Percentiles rank a stretch among this genome's conserved stretches.
Evolutionary conservation across 2,888 invertebrate genomes (phyloP).

Genomic region (Noctua comes): DNA sequence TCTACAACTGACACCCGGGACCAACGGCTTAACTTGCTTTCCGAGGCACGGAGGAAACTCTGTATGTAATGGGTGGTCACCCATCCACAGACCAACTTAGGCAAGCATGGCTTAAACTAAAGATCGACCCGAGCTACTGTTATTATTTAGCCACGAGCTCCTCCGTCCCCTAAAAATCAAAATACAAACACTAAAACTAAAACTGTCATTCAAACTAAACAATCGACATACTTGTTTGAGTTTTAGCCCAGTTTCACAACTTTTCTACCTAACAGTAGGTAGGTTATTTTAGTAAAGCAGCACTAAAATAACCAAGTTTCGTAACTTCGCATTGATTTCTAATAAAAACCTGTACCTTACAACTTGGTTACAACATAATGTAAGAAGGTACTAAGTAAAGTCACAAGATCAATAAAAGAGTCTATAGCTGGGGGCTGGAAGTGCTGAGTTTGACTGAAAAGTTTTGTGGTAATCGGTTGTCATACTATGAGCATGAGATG

Average conservation of each 20-base stretch:
- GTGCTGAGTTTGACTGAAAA: background rate
- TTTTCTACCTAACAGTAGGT: background rate
- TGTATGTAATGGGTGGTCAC: no score
- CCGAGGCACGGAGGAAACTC: no score
- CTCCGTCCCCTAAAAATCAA: background rate
- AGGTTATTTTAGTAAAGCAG: background rate
- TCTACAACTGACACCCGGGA: no score
- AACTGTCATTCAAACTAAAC: background rate
- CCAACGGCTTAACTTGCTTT: no score
- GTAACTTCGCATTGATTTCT: conserved; percentile 33
- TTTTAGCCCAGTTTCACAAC: conserved; percentile 5
- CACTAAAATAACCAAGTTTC: conserved; percentile 27
- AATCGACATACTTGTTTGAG: background rate
- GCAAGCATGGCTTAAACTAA: no score
- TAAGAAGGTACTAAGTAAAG: conserved; percentile 15
- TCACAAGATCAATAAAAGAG: conserved; percentile 52
- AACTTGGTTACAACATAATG: conserved; percentile 38
- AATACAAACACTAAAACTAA: background rate
- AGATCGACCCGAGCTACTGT: no score
- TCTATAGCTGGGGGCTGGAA: conserved; percentile 7
- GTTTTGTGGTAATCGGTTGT: background rate
- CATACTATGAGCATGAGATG: background rate
- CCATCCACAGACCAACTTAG: no score
- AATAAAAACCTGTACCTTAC: conserved; percentile 23
- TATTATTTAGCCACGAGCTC: no score